phyloP scores from a whole-genome alignment of 2,113 vertebrate genomes.

The Osmerus eperlanus region DNA sequence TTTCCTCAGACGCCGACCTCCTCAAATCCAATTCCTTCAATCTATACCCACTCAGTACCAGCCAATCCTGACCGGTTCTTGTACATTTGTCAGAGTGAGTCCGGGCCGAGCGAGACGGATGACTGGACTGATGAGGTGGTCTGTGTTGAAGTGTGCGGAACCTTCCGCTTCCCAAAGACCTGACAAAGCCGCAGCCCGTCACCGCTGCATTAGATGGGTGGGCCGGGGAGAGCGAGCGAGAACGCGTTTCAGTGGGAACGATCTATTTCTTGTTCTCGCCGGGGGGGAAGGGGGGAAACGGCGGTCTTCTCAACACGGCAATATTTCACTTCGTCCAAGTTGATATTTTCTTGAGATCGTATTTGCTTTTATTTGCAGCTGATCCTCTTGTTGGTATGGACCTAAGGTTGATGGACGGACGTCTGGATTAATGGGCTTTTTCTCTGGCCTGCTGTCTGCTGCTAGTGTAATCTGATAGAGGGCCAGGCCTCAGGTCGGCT shows the following conservation, averaged over 20 bases:
- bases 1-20: constrained; percentile 61
- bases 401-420: constrained; percentile 57
- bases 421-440: constrained; percentile 59
- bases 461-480: constrained; percentile 65
- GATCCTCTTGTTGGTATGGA: constrained; percentile 50
- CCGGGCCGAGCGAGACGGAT: constrained; percentile 24
- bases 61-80: constrained; percentile 55
- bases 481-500: constrained; percentile 51
- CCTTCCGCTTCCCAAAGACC: constrained; percentile 55
- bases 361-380: constrained; percentile 49
- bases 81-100: constrained; percentile 72
- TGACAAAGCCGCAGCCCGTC: constrained; percentile 51
- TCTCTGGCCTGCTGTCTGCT: constrained; percentile 53
- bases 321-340: too few relatives aligned
- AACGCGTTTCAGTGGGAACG: constrained; percentile 35
- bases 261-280: constrained; percentile 28
- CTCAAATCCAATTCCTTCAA: constrained; percentile 59
- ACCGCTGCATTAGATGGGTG: constrained; percentile 13
- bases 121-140: constrained; percentile 25
- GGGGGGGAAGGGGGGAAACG: too few relatives aligned
- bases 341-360: too few relatives aligned
- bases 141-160: constrained; percentile 47
- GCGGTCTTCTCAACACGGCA: too few relatives aligned
- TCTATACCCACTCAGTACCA: constrained; percentile 58
- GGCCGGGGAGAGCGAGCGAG: too few relatives aligned